phyloP scores from a whole-genome alignment of 1,140 invertebrate genomes.

The Drosophila melanica region DNA sequence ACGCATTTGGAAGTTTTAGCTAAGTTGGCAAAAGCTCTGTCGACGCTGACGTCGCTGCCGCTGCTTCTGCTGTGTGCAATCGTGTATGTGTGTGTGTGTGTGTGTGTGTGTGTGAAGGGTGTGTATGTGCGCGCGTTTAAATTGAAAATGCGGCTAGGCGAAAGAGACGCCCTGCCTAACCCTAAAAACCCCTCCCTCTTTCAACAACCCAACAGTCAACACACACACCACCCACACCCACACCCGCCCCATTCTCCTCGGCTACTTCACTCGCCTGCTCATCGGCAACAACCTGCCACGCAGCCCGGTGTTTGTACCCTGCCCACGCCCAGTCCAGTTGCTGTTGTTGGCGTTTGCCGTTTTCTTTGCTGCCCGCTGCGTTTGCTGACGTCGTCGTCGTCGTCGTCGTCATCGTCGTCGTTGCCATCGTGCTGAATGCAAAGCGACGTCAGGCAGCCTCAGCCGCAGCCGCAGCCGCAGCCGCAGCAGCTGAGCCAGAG shows the following conservation, averaged over 20 bases:
- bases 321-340: conserved; percentile 34
- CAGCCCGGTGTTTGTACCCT: conserved; percentile 14
- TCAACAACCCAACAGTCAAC: too few species aligned
- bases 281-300: conserved; percentile 3
- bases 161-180: conserved; percentile 32
- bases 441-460: conserved; percentile 34
- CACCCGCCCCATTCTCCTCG: background rate
- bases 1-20: conserved; percentile 78
- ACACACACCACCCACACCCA: too few species aligned
- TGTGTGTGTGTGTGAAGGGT: conserved; percentile 17
- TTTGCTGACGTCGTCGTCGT: conserved; percentile 34
- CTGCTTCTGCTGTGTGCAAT: conserved; percentile 31
- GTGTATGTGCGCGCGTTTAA: conserved; percentile 57
- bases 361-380: conserved; percentile 47
- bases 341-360: conserved; percentile 38
- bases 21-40: conserved; percentile 58
- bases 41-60: conserved; percentile 20
- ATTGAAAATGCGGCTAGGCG: conserved; percentile 69
- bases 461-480: conserved; percentile 10
- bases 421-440: conserved; percentile 36
- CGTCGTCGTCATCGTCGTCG: conserved; percentile 4
- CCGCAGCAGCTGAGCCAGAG: conserved; percentile 23
- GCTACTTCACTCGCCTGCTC: background rate
- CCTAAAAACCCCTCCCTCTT: conserved; percentile 2
- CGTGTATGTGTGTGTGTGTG: conserved; percentile 29